Conservation (phyloP, 1,140 invertebrate species). For the Penaeus chinensis region DNA sequence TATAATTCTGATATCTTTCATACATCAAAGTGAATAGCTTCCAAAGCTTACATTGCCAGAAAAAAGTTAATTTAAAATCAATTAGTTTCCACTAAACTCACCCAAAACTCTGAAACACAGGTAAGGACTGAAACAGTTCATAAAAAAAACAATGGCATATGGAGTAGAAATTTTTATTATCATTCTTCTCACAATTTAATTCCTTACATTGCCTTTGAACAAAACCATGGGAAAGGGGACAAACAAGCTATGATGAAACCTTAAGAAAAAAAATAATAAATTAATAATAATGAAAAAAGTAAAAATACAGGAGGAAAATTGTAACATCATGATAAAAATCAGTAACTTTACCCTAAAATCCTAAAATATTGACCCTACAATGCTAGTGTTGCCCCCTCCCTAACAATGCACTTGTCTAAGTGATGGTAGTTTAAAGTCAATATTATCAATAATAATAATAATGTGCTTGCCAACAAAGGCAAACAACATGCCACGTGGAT, state of each 20-base stretch:
- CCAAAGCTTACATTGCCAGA: too few species aligned
- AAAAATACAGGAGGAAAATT: not conserved
- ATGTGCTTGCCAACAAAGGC: not conserved
- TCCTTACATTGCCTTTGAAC: constrained; percentile 32
- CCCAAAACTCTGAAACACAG: not conserved
- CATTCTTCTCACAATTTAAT: constrained; percentile 36
- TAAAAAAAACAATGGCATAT: not conserved
- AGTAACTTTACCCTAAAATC: constrained; percentile 29
- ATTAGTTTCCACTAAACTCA: too few species aligned
- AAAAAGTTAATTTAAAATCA: too few species aligned
- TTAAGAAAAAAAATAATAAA: not conserved
- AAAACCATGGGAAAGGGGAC: constrained; percentile 17
- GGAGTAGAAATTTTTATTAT: constrained; percentile 44
- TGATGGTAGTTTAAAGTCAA: not conserved
- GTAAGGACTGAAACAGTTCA: too few species aligned
- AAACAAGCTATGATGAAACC: constrained; percentile 7
- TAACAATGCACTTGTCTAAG: constrained; percentile 35
- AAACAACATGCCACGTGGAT: constrained; percentile 26
- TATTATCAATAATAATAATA: constrained; percentile 4
- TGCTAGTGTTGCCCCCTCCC: constrained; percentile 35
- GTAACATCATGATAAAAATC: constrained; percentile 29
- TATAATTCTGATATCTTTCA: too few species aligned
- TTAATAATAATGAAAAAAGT: not conserved
- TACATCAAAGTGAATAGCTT: too few species aligned
- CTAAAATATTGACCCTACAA: constrained; percentile 11